A percentile compares a stretch with the other conserved stretches of the same genome.
phyloP scores from a whole-genome alignment of 1,140 invertebrate species.

The Drosophila willistoni region DNA sequence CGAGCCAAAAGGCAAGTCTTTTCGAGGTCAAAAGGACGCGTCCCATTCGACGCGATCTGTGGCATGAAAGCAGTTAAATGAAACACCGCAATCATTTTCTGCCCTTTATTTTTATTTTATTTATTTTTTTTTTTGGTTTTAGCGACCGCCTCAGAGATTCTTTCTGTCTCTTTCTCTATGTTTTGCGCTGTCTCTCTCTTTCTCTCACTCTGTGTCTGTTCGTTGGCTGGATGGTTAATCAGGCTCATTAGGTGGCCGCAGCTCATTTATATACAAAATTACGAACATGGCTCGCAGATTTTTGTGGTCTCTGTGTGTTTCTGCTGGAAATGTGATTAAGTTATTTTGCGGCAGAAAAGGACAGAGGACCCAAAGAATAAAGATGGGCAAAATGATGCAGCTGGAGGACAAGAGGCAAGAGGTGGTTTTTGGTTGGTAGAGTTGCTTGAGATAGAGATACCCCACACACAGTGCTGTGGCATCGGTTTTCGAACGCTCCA shows the following conservation, averaged over 20 bases:
- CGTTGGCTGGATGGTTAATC: slow-evolving; percentile 69
- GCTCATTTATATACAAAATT: slow-evolving; percentile 81
- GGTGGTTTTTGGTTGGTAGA: neutral
- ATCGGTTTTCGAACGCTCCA: slow-evolving; percentile 73
- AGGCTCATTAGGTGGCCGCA: slow-evolving; percentile 82
- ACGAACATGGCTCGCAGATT: slow-evolving; percentile 78
- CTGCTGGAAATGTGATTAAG: slow-evolving; percentile 79
- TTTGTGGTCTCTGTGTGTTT: slow-evolving; percentile 63
- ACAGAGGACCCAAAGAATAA: slow-evolving; percentile 17
- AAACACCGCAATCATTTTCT: slow-evolving; percentile 65
- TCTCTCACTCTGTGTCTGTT: neutral
- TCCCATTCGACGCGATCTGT: slow-evolving; percentile 79
- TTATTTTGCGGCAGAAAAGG: slow-evolving; percentile 69
- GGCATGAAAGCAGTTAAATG: slow-evolving; percentile 80
- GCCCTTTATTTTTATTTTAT: neutral
- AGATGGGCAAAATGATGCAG: neutral
- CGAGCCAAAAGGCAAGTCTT: slow-evolving; percentile 22
- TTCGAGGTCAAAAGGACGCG: slow-evolving; percentile 80
- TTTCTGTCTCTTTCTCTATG: neutral
- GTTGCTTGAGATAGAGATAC: slow-evolving; percentile 14
- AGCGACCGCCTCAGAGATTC: slow-evolving; percentile 50
- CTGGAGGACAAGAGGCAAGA: neutral
- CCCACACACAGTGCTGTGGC: slow-evolving; percentile 22
- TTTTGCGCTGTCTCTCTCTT: neutral
- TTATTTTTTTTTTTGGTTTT: slow-evolving; percentile 8